These are phyloP conservation scores for Anthopleura xanthogrammica DNA, from an alignment of 92 coral and sea anemone genomes.

Conservation along the genomic window DNA sequence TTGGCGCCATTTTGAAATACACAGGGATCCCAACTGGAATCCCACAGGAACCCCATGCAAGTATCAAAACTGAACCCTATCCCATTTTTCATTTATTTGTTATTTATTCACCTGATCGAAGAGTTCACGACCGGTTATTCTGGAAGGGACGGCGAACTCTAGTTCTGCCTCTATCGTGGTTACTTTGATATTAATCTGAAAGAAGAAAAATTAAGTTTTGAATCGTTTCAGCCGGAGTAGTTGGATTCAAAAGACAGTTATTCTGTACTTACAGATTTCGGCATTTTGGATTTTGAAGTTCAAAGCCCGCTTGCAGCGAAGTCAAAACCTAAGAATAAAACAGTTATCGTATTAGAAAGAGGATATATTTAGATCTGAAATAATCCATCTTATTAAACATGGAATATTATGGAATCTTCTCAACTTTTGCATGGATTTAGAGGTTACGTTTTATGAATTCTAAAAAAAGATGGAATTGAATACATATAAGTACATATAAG, in stretches of 20 bases:
- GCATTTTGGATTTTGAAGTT: conserved; percentile 25
- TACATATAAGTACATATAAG: no score
- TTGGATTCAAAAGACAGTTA: no score
- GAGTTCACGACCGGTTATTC: conserved; percentile 92
- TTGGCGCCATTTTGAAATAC: background rate
- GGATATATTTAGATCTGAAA: no score
- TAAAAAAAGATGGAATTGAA: no score
- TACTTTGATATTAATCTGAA: conserved; percentile 88
- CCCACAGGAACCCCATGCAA: background rate
- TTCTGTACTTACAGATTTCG: conserved; percentile 33
- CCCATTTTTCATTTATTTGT: background rate
- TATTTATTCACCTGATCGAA: conserved; percentile 76
- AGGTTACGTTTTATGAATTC: no score
- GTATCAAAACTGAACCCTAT: background rate
- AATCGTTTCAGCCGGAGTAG: background rate
- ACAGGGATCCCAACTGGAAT: background rate
- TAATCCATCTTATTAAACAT: no score
- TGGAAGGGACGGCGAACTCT: conserved; percentile 90
- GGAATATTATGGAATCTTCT: no score
- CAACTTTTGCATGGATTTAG: no score
- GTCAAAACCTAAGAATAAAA: background rate
- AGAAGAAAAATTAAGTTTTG: background rate
- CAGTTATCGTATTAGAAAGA: background rate
- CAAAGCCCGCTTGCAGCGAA: background rate
- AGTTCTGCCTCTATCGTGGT: conserved; percentile 96